These are phyloP conservation scores for Austrofundulus limnaeus DNA, from an alignment of 2,113 vertebrate genomes.

Conservation along the genomic window DNA sequence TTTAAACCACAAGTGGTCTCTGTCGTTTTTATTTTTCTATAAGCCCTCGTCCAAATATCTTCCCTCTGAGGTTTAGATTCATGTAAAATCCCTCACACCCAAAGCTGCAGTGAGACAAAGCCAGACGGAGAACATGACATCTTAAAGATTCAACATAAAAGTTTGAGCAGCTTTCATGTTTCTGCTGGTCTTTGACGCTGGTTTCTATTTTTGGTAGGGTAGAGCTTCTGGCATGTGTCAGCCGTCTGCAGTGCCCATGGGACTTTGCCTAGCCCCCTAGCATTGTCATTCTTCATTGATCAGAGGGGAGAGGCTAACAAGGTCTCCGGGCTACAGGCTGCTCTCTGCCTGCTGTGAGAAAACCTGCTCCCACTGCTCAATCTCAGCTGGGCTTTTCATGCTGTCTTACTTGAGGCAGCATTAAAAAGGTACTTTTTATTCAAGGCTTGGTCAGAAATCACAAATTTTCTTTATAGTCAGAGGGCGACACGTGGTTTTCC, in stretches of 20 bases:
- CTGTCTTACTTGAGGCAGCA: background rate
- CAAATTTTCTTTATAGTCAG: no score
- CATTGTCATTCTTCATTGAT: conserved; percentile 73
- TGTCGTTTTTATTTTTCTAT: conserved; percentile 17
- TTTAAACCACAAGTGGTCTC: conserved; percentile 20
- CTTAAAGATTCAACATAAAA: conserved; percentile 52
- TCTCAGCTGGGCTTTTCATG: conserved; percentile 26
- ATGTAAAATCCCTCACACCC: conserved; percentile 6
- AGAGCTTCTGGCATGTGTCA: conserved; percentile 37
- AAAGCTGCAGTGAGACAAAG: conserved; percentile 11
- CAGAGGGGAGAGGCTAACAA: conserved; percentile 73
- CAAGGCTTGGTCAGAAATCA: conserved; percentile 24
- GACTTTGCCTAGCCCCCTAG: conserved; percentile 55
- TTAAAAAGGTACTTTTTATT: conserved; percentile 5
- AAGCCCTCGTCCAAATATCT: conserved; percentile 15
- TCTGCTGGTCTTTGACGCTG: conserved; percentile 40
- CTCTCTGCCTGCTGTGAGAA: conserved; percentile 48
- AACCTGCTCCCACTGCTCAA: conserved; percentile 50
- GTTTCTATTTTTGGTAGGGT: conserved; percentile 54
- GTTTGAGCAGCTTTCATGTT: conserved; percentile 39
- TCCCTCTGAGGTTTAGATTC: conserved; percentile 21
- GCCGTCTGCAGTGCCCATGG: conserved; percentile 50
- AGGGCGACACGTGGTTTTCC: no score
- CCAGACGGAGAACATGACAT: conserved; percentile 41
- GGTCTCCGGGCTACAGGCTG: conserved; percentile 65